A percentile compares a stretch with the other conserved stretches of the same genome.
phyloP scores from a whole-genome alignment of 2,113 vertebrate genomes.

The Abramis brama region DNA sequence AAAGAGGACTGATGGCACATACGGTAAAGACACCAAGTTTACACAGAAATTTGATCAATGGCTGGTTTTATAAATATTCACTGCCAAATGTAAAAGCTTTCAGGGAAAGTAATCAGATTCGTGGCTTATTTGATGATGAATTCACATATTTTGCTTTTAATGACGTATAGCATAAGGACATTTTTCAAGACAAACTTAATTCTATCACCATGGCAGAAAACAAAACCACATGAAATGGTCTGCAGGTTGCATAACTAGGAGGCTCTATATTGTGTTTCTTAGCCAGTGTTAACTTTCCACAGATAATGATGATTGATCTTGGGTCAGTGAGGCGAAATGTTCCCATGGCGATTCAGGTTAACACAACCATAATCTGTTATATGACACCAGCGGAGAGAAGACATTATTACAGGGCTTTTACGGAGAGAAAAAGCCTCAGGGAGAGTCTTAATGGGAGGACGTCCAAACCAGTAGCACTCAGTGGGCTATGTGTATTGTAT shows the following conservation, averaged over 20 bases:
- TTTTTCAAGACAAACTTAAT: background rate
- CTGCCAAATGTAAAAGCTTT: background rate
- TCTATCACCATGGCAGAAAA: background rate
- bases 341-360: constrained; percentile 30
- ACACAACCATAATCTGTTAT: constrained; percentile 37
- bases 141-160: background rate
- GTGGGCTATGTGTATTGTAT: constrained; percentile 24
- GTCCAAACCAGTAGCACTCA: constrained; percentile 10
- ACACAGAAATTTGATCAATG: constrained; percentile 12
- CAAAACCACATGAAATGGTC: background rate
- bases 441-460: background rate
- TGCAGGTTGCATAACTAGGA: background rate
- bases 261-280: constrained; percentile 19
- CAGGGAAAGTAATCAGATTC: constrained; percentile 6
- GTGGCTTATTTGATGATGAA: background rate
- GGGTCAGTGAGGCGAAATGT: constrained; percentile 15
- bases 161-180: background rate
- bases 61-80: background rate
- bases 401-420: constrained; percentile 34
- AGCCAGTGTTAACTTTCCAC: constrained; percentile 22
- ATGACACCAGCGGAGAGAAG: constrained; percentile 35
- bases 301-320: constrained; percentile 14
- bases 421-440: background rate
- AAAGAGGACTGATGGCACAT: background rate
- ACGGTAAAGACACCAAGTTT: background rate